A percentile compares a stretch with the other conserved stretches of the same genome.
These are phyloP conservation scores for Spodoptera litura DNA, from an alignment of 1,140 invertebrate genomes.

Conservation along the genomic window DNA sequence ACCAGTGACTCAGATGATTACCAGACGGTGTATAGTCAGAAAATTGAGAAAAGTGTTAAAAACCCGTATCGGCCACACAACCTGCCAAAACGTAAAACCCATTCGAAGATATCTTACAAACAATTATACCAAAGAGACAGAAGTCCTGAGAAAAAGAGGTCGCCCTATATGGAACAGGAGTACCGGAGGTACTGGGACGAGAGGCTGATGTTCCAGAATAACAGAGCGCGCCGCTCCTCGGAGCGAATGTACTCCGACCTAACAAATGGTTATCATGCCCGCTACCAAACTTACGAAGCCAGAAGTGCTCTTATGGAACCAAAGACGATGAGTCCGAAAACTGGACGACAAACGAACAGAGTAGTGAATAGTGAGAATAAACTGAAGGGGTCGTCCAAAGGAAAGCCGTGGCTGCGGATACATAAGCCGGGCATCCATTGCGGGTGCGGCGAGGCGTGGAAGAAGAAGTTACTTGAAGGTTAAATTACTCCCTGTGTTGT, in stretches of 20 bases:
- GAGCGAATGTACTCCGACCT: conserved; percentile 43
- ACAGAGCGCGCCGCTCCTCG: conserved; percentile 49
- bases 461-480: conserved; percentile 64
- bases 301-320: conserved; percentile 48
- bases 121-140: conserved; percentile 35
- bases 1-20: conserved; percentile 70
- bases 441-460: conserved; percentile 66
- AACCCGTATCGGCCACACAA: conserved; percentile 23
- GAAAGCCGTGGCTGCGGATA: conserved; percentile 63
- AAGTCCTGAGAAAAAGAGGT: conserved; percentile 44
- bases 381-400: not conserved
- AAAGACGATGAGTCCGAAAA: not conserved
- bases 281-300: conserved; percentile 62
- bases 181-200: conserved; percentile 72
- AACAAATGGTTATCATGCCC: conserved; percentile 28
- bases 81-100: conserved; percentile 37
- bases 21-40: conserved; percentile 70
- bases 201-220: conserved; percentile 61
- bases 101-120: conserved; percentile 52
- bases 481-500: conserved; percentile 42
- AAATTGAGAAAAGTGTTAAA: conserved; percentile 47
- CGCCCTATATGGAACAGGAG: conserved; percentile 74
- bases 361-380: not conserved
- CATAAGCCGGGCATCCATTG: conserved; percentile 63
- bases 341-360: not conserved